Base-by-base conservation (phyloP, 1,140 invertebrate species). In the Platorchestia sp. region DNA sequence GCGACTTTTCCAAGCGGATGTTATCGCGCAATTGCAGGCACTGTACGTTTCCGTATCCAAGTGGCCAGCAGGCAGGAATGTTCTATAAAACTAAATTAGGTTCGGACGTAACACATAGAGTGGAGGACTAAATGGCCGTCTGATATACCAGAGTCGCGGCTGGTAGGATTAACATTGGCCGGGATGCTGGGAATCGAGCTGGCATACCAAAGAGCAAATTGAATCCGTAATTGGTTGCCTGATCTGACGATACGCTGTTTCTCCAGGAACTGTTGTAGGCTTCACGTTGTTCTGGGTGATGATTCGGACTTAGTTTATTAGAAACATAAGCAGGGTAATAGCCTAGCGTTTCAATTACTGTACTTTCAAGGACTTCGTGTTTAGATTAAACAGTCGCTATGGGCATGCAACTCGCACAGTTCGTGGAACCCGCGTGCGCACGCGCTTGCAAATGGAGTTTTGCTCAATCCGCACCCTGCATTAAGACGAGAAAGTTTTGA, bases 71-170 rank as follows among this genome's bases (percentile, higher is more conserved):
- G 91, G 91, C 91, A 93, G 91, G 40, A 93, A 93, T 93, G 91
- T 93, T 93, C 91, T 93, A 93, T 93, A 93, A 93, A 93, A 93
- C 91, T 93, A 93, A 93, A 93, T 93, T 93, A 93, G 91, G 91
- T 93, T 93, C 91, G 45, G 91, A 93, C 91, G 91, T 93, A 93
- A 93, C 91, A 93, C 91, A 93, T 93, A 93, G 91, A 93, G 91
- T 93, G 43, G 91, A 93, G 91, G 91, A 93, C 91, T 93, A 93
- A 93, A 93, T 93, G 91, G 91, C 43, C 91, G 43, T 93, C 91
- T 93, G 91, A 93, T 93, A 93, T 93, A 93, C 43, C 91, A 93
- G 91, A 93, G 91, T 93, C 91, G 91, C 91, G 43, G 91, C 91
- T 93, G 44, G 91, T 93, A 93, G 91, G 91, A 93, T 93, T 93